Evolutionary conservation across 1,140 invertebrate species (phyloP).

Genomic region (Musca vetustissima): DNA sequence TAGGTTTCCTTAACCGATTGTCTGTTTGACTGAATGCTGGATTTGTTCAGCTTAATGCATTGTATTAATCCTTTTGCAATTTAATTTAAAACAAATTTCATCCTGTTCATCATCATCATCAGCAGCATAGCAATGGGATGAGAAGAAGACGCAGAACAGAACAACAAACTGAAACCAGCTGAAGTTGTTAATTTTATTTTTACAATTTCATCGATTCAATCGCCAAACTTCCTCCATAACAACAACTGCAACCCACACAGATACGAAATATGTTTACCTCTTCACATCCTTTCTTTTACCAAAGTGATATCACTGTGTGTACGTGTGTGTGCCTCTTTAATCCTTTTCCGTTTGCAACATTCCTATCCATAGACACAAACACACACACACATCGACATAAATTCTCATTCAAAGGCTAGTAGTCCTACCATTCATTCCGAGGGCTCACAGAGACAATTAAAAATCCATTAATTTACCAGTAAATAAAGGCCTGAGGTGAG

Average conservation of each 20-base stretch:
- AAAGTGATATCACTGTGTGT: not conserved
- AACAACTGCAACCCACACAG: no score
- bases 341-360: slow-evolving; percentile 4
- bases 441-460: slow-evolving; percentile 17
- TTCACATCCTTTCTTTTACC: not conserved
- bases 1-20: no score
- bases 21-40: no score
- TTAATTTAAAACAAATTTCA: slow-evolving; percentile 23
- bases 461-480: slow-evolving; percentile 24
- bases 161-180: not conserved
- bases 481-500: slow-evolving; percentile 8
- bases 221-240: no score
- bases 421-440: no score
- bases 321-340: not conserved
- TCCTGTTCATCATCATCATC: not conserved
- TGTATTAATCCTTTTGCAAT: slow-evolving; percentile 21
- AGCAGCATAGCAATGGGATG: not conserved
- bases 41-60: slow-evolving; percentile 1
- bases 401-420: not conserved
- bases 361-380: no score
- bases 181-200: slow-evolving; percentile 18
- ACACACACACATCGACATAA: not conserved
- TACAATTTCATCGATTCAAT: no score
- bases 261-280: no score
- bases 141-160: no score